A percentile compares a stretch with the other conserved stretches of the same genome.
Conservation (phyloP, 2,888 invertebrate species). For the Pediacus dermestoides region DNA sequence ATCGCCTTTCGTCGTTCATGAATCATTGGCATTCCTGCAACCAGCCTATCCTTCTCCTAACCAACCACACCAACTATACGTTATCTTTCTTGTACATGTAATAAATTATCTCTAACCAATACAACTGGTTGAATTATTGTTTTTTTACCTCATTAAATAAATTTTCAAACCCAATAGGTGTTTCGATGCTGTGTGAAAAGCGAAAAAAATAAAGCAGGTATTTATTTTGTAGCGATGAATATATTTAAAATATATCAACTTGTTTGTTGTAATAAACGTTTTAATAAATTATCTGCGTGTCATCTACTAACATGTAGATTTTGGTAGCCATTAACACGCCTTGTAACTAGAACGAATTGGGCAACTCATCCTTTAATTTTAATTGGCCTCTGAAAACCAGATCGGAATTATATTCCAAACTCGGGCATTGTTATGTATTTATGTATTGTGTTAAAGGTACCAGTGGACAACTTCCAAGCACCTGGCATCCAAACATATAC, state of each 20-base stretch:
- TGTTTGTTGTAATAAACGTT: conserved; percentile 46
- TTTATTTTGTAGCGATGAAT: conserved; percentile 45
- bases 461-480: too few relatives aligned
- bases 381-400: too few relatives aligned
- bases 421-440: too few relatives aligned
- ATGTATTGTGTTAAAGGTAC: too few relatives aligned
- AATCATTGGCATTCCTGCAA: conserved; percentile 48
- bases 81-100: conserved; percentile 28
- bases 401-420: too few relatives aligned
- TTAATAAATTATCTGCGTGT: conserved; percentile 37
- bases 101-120: conserved; percentile 48
- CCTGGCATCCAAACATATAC: too few relatives aligned
- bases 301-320: conserved; percentile 21
- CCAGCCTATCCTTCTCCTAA: conserved; percentile 14
- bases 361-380: conserved; percentile 14
- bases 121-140: conserved; percentile 47
- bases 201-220: conserved; percentile 39
- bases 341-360: conserved; percentile 16
- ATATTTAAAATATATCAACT: conserved; percentile 45
- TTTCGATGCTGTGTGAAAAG: conserved; percentile 40
- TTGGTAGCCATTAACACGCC: conserved; percentile 22
- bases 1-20: conserved; percentile 50
- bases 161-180: conserved; percentile 48
- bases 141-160: conserved; percentile 50
- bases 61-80: conserved; percentile 10